Conservation (phyloP, 2,888 invertebrate species). For the Calephelis perditalis region DNA sequence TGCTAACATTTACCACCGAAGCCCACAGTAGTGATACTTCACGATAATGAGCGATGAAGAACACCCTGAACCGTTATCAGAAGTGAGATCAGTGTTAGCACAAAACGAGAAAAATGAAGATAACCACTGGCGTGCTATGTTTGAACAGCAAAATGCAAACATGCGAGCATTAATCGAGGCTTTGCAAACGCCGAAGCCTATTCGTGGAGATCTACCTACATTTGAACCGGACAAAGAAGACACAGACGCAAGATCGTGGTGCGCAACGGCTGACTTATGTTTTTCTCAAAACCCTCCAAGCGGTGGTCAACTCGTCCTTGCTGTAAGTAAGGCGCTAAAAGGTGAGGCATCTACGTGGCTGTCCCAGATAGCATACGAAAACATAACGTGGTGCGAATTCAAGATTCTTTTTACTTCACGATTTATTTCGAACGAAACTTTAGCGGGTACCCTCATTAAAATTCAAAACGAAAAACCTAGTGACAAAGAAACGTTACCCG, state of each 20-base stretch:
- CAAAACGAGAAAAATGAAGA: neutral
- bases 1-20: too few species aligned
- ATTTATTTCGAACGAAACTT: constrained; percentile 19
- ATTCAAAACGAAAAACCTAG: constrained; percentile 1
- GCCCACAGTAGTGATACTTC: too few species aligned
- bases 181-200: constrained; percentile 15
- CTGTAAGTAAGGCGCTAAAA: too few species aligned
- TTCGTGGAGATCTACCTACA: too few species aligned
- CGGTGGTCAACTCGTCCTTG: too few species aligned
- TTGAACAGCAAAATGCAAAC: constrained; percentile 20
- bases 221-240: too few species aligned
- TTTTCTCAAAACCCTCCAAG: constrained; percentile 16
- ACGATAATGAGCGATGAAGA: neutral
- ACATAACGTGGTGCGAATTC: constrained; percentile 22
- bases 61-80: neutral
- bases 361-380: constrained; percentile 20
- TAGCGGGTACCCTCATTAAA: constrained; percentile 19
- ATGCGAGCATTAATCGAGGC: constrained; percentile 20
- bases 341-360: constrained; percentile 10
- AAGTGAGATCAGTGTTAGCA: constrained; percentile 16
- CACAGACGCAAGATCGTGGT: too few species aligned
- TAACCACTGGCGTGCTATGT: constrained; percentile 11
- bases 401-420: constrained; percentile 19
- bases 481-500: neutral
- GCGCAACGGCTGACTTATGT: too few species aligned